Evolutionary conservation across 2,888 invertebrate genomes (phyloP), one percentile per base, ranked within the genome.

Genomic region (Magallana nippona): DNA sequence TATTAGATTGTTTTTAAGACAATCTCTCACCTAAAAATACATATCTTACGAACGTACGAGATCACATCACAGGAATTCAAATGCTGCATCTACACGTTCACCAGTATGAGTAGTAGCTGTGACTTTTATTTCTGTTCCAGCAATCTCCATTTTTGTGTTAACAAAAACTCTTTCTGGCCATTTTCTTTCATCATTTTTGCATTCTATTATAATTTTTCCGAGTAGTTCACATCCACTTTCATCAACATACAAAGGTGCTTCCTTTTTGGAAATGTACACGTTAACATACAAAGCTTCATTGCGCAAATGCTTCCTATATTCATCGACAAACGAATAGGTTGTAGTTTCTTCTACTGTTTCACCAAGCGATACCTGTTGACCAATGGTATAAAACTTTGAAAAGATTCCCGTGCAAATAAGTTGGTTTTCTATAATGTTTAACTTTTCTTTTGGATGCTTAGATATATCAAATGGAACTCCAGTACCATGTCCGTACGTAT

Each of bases 101-200:
- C 78, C 78, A 11, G 78, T 78, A 22, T 78, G 55, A 19, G 55
- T 55, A 1, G 44, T 78, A 1, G 55, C 1, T 11, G 78, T 78
- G 11, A 78, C 78, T 55, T 78, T 56, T 19, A 78, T 55, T 78
- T 78, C 78, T 11, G 78, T 78, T 78, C 78, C 78, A 0, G 78
- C 55, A 15, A 78, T 78, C 27, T 78, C 78, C 78, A 78, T 78
- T 55, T 55, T 55, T 2, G 15, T 22, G 2, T 1, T 17, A n/a
- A 55, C 11, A 1, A 55, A 1, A 19, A 78, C 55, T 11, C 56
- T 55, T n/a, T 78, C 78, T 10, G 78, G 78, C 78, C 78, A 78
- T 11, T 2, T 0, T 11, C 19, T 27, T n/a, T n/a, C n/a, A n/a
- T n/a, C n/a, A 19, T n/a, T n/a, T 2, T 78, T 55, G 13, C 56